phyloP scores from a whole-genome alignment of 2,797 vertebrate genomes.

The Phoxinus dragarum region DNA sequence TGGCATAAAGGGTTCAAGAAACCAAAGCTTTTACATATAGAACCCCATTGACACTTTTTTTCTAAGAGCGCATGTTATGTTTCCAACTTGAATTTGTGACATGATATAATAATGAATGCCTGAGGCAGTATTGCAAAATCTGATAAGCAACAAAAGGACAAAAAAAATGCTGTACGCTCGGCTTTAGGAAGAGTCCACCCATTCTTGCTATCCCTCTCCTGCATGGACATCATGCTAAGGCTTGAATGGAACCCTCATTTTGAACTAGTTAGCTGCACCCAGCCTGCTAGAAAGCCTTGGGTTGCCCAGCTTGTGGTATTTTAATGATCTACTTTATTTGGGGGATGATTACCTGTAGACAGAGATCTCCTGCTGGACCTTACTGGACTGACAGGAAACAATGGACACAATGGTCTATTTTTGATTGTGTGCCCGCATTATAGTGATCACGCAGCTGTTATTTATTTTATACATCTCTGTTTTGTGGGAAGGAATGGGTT shows the following conservation, averaged over 20 bases:
- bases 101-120: background rate
- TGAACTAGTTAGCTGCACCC: slow-evolving; percentile 45
- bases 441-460: slow-evolving; percentile 15
- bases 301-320: slow-evolving; percentile 57
- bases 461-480: slow-evolving; percentile 23
- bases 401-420: slow-evolving; percentile 40
- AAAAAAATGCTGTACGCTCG: background rate
- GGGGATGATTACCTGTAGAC: slow-evolving; percentile 49
- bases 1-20: background rate
- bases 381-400: slow-evolving; percentile 39
- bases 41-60: too few relatives aligned
- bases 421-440: slow-evolving; percentile 8
- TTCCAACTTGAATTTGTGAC: background rate
- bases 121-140: background rate
- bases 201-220: background rate
- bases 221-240: slow-evolving; percentile 17
- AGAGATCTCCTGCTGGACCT: slow-evolving; percentile 31
- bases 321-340: slow-evolving; percentile 56
- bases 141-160: background rate
- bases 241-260: slow-evolving; percentile 38
- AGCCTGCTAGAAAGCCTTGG: slow-evolving; percentile 34
- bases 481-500: background rate
- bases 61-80: background rate
- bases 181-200: slow-evolving; percentile 34
- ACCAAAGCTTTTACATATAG: background rate